phyloP scores from a whole-genome alignment of 2,113 vertebrate genomes.

The Lynx canadensis region DNA sequence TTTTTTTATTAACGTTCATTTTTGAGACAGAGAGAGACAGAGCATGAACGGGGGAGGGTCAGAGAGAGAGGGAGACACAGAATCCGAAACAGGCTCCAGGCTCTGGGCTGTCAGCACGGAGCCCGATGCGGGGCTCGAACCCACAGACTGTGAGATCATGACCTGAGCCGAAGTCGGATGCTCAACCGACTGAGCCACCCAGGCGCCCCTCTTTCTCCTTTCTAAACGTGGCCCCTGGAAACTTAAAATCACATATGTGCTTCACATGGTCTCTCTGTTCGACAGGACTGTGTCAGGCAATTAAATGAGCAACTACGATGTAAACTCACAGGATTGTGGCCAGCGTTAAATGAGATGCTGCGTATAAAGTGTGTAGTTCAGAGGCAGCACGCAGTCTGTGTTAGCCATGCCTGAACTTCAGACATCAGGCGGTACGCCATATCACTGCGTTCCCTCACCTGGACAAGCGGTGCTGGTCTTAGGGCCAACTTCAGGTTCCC shows the following conservation, averaged over 20 bases:
- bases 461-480: not conserved
- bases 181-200: no score
- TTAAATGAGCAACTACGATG: not conserved
- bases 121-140: no score
- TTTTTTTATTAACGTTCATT: no score
- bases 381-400: not conserved
- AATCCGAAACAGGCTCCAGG: no score
- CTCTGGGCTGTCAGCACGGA: no score
- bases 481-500: not conserved
- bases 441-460: not conserved
- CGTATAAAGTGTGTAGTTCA: not conserved
- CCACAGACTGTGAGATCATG: no score
- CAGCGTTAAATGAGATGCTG: not conserved
- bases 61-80: no score
- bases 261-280: not conserved
- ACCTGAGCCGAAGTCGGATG: no score
- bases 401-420: not conserved
- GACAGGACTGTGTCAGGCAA: not conserved
- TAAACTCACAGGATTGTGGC: not conserved
- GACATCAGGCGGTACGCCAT: no score
- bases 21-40: no score
- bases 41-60: no score
- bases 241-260: not conserved
- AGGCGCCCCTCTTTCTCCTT: not conserved
- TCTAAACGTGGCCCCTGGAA: not conserved